phyloP scores from a whole-genome alignment of 92 coral and sea anemone genomes.

The Palythoa heliodiscus region DNA sequence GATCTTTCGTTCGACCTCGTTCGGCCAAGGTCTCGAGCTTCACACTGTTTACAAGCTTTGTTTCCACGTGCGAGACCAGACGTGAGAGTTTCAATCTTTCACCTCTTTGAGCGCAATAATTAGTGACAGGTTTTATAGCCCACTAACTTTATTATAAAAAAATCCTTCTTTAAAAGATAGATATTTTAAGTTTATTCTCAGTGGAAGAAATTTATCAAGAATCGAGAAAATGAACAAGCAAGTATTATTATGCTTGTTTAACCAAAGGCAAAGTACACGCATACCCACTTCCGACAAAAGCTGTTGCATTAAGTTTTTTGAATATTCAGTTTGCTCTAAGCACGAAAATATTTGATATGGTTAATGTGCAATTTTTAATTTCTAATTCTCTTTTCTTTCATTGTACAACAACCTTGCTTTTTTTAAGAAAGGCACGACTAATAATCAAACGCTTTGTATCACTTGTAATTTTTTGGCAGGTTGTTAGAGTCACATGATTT shows the following conservation, averaged over 20 bases:
- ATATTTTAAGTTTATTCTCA: not conserved
- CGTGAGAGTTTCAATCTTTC: constrained; percentile 30
- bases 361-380: not conserved
- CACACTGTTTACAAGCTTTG: constrained; percentile 41
- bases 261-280: not conserved
- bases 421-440: not conserved
- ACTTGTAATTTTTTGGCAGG: constrained; percentile 28
- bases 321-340: constrained; percentile 16
- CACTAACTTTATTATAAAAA: not conserved
- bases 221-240: not conserved
- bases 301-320: constrained; percentile 42
- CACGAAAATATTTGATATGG: constrained; percentile 14
- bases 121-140: not conserved
- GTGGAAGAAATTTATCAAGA: constrained; percentile 6
- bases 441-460: constrained; percentile 15
- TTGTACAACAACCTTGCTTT: not conserved
- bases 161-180: not conserved
- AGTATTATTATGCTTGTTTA: constrained; percentile 8
- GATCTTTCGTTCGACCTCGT: constrained; percentile 19
- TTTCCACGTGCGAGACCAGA: constrained; percentile 43
- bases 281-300: constrained; percentile 11
- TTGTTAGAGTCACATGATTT: constrained; percentile 35
- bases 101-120: constrained; percentile 4
- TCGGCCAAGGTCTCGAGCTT: not conserved
- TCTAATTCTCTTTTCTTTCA: not conserved